Evolutionary conservation across 2,113 vertebrate genomes (phyloP).

Genomic region (Physeter macrocephalus): DNA sequence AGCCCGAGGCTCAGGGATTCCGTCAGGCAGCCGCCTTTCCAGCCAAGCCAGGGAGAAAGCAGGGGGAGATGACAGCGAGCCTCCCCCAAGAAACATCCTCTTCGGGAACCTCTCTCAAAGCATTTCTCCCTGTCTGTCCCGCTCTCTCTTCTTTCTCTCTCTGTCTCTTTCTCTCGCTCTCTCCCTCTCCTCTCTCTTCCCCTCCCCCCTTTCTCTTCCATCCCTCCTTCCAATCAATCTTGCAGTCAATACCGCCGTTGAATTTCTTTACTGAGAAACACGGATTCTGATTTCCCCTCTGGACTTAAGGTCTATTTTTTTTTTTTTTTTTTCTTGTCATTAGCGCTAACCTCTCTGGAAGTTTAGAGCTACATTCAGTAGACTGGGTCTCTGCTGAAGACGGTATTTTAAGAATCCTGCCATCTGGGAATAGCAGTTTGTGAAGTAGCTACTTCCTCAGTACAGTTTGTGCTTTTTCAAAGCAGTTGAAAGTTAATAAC

Average conservation of each 20-base stretch:
- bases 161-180: background rate
- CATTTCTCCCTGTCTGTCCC: too few species aligned
- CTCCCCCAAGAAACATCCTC: background rate
- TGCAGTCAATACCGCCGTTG: background rate
- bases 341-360: background rate
- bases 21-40: background rate
- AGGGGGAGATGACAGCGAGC: too few species aligned
- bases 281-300: background rate
- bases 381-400: background rate
- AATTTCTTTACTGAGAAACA: background rate
- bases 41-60: background rate
- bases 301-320: background rate
- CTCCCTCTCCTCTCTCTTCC: fast-evolving
- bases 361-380: background rate
- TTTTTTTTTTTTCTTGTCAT: background rate
- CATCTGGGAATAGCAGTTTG: background rate
- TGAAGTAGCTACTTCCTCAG: background rate
- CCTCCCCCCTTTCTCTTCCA: too few species aligned
- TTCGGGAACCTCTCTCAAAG: background rate
- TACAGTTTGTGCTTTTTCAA: background rate
- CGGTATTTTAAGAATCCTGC: background rate
- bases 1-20: background rate
- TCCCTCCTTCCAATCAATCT: background rate
- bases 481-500: background rate
- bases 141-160: background rate